A percentile compares a stretch with the other conserved stretches of the same genome.
These are phyloP conservation scores for Acrocephalus scirpaceus DNA, from an alignment of 2,797 vertebrate genomes.

Conservation along the genomic window DNA sequence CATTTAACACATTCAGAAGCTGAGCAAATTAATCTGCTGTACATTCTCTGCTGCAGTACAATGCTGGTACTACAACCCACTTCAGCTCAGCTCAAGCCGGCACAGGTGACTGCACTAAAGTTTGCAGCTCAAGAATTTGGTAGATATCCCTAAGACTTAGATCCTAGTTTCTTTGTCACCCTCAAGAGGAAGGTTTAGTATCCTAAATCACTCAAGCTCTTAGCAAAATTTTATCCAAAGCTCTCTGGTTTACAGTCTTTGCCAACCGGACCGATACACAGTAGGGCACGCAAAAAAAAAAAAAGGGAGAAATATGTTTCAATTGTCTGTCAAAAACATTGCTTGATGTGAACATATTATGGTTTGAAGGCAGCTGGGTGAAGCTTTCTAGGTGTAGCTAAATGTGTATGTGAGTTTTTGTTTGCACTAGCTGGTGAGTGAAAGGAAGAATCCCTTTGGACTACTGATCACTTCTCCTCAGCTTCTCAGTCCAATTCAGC, in stretches of 20 bases:
- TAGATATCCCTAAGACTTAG: neutral
- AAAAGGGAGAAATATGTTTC: neutral
- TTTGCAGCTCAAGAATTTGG: neutral
- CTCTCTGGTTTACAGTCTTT: neutral
- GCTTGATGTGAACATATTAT: neutral
- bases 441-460: slow-evolving; percentile 19
- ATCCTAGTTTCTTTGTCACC: neutral
- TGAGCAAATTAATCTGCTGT: neutral
- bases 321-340: slow-evolving; percentile 12
- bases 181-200: neutral
- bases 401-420: neutral
- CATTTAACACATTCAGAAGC: neutral
- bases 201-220: neutral
- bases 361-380: neutral
- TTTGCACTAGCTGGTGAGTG: neutral
- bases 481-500: slow-evolving; percentile 39
- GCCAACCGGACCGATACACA: neutral
- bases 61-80: neutral
- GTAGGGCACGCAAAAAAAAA: neutral
- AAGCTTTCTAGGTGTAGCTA: slow-evolving; percentile 5
- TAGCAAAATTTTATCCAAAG: neutral
- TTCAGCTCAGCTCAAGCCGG: neutral
- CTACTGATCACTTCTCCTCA: neutral
- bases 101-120: neutral
- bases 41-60: neutral